phyloP scores from a whole-genome alignment of 2,888 invertebrate genomes.

The Drosophila eohydei region DNA sequence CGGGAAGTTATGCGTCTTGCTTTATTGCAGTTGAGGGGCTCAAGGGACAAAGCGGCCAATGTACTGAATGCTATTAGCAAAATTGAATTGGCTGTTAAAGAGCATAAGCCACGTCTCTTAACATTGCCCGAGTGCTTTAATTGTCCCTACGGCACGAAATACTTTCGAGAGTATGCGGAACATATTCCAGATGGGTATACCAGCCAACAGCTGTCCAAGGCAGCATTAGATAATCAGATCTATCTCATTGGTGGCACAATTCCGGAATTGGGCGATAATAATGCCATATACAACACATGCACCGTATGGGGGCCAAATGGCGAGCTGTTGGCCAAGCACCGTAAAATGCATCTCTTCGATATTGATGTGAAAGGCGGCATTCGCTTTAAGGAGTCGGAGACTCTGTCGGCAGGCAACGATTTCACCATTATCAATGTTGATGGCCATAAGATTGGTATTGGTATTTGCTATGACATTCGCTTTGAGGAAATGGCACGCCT shows the following conservation, averaged over 20 bases:
- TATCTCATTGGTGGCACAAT: slow-evolving; percentile 96
- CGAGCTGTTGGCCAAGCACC: slow-evolving; percentile 90
- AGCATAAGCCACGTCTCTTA: slow-evolving; percentile 88
- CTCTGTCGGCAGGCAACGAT: slow-evolving; percentile 90
- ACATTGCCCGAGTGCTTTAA: slow-evolving; percentile 96
- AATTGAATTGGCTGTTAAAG: slow-evolving; percentile 87
- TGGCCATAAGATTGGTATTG: slow-evolving; percentile 92
- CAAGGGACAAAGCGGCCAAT: slow-evolving; percentile 91
- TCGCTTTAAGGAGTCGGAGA: slow-evolving; percentile 96
- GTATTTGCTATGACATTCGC: slow-evolving; percentile 97
- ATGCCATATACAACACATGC: slow-evolving; percentile 92
- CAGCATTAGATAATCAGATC: slow-evolving; percentile 91
- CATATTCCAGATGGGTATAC: slow-evolving; percentile 92
- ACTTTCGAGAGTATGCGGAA: slow-evolving; percentile 95
- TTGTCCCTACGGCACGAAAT: slow-evolving; percentile 95
- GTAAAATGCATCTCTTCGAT: slow-evolving; percentile 98
- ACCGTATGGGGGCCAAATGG: slow-evolving; percentile 94
- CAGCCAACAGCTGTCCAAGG: slow-evolving; percentile 88
- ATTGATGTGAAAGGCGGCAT: slow-evolving; percentile 97
- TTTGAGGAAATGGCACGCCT: slow-evolving; percentile 95
- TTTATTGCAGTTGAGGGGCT: slow-evolving; percentile 92
- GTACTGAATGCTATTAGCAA: slow-evolving; percentile 89
- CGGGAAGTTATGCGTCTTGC: slow-evolving; percentile 86
- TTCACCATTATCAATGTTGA: slow-evolving; percentile 90
- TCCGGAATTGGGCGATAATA: slow-evolving; percentile 89